These are phyloP conservation scores for Tethya wilhelma DNA, from an alignment of 37 sponge, comb jelly and placozoan species.

Conservation along the genomic window DNA sequence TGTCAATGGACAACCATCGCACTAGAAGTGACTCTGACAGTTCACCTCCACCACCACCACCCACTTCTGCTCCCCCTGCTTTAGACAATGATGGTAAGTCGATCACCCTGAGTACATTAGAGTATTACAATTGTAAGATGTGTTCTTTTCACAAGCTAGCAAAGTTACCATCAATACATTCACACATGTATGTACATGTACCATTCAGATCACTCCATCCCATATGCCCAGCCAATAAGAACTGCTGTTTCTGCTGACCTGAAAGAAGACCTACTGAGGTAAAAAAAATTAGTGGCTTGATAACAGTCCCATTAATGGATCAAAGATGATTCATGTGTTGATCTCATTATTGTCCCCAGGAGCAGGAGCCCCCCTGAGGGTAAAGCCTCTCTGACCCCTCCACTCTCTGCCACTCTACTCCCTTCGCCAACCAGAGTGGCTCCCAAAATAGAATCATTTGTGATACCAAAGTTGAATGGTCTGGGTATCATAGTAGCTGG, in stretches of 20 bases:
- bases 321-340: neutral
- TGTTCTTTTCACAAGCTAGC: no score
- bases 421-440: neutral
- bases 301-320: neutral
- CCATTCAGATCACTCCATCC: neutral
- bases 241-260: no score
- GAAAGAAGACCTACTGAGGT: no score
- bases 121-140: no score
- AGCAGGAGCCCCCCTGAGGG: constrained; percentile 30
- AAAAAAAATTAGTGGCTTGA: no score
- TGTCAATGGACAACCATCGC: constrained; percentile 4
- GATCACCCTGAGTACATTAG: no score
- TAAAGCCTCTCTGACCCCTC: constrained; percentile 7
- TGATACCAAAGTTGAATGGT: constrained; percentile 41
- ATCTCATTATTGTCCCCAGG: neutral
- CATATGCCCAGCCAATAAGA: neutral
- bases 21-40: neutral
- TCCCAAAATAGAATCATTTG: constrained; percentile 15
- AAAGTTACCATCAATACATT: no score
- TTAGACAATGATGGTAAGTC: no score
- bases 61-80: constrained; percentile 20
- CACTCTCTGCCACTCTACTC: neutral
- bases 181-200: neutral
- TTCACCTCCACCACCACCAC: constrained; percentile 28
- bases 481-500: constrained; percentile 75